Evolutionary conservation across 2,113 vertebrate genomes (phyloP).

Genomic region (Bucco capensis): DNA sequence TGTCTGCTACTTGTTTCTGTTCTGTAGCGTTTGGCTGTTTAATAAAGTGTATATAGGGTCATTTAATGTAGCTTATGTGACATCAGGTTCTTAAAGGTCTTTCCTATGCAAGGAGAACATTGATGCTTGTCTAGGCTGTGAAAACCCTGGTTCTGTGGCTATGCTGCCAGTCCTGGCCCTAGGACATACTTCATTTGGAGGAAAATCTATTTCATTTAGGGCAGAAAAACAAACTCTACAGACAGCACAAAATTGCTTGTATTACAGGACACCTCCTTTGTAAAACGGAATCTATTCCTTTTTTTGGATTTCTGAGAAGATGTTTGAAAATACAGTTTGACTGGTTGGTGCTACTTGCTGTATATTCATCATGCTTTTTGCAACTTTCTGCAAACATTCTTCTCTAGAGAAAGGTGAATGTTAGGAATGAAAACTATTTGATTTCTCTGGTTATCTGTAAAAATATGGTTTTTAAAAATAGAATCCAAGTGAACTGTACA

Average conservation of each 20-base stretch:
- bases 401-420: not conserved
- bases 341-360: not conserved
- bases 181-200: not conserved
- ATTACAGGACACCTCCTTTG: not conserved
- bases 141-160: not conserved
- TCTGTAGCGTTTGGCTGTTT: not conserved
- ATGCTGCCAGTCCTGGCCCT: not conserved
- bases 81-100: not conserved
- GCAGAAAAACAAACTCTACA: not conserved
- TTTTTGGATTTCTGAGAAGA: not conserved
- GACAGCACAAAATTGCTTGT: not conserved
- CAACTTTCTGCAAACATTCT: not conserved
- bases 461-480: constrained; percentile 26
- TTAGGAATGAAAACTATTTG: not conserved
- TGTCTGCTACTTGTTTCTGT: not conserved
- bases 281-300: not conserved
- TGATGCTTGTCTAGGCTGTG: not conserved
- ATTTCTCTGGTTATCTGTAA: not conserved
- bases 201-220: not conserved
- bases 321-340: not conserved
- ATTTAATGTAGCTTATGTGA: not conserved
- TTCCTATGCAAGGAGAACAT: not conserved
- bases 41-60: not conserved
- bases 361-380: not conserved
- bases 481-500: not conserved